These are phyloP conservation scores for Rhea pennata DNA, from an alignment of 2,113 vertebrate species.

Conservation along the genomic window DNA sequence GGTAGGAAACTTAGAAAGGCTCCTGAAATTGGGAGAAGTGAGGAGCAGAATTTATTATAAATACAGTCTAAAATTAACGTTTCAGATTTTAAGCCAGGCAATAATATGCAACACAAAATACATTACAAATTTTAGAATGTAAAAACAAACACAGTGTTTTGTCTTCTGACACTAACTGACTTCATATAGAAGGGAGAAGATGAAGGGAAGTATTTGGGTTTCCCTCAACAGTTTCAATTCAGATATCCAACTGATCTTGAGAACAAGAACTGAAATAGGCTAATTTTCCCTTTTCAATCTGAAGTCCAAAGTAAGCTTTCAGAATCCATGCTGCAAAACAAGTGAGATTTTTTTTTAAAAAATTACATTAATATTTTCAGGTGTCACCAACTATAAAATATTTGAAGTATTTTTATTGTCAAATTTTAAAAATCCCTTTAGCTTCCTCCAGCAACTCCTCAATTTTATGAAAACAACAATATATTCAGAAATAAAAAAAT, in stretches of 20 bases:
- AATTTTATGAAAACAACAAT: background rate
- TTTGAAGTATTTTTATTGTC: background rate
- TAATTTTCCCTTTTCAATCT: background rate
- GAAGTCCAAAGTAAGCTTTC: conserved; percentile 8
- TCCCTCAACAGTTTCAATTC: background rate
- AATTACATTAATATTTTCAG: background rate
- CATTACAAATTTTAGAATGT: background rate
- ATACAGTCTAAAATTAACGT: background rate
- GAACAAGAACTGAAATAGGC: background rate
- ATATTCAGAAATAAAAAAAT: background rate
- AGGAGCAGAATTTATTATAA: background rate
- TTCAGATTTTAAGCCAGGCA: background rate
- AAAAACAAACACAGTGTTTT: background rate
- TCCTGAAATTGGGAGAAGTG: background rate
- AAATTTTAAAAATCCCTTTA: background rate
- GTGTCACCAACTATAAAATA: background rate
- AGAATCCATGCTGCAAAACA: background rate
- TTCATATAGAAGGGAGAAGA: background rate
- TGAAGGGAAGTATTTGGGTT: background rate
- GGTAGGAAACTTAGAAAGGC: background rate
- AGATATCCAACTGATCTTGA: background rate
- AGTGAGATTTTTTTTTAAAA: background rate
- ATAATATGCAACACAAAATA: background rate
- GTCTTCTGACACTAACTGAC: background rate
- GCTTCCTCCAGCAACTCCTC: background rate